Evolutionary conservation across 2,888 invertebrate genomes (phyloP), one percentile per base, ranked within the genome.

Genomic region (Scaptomyza reducta): DNA sequence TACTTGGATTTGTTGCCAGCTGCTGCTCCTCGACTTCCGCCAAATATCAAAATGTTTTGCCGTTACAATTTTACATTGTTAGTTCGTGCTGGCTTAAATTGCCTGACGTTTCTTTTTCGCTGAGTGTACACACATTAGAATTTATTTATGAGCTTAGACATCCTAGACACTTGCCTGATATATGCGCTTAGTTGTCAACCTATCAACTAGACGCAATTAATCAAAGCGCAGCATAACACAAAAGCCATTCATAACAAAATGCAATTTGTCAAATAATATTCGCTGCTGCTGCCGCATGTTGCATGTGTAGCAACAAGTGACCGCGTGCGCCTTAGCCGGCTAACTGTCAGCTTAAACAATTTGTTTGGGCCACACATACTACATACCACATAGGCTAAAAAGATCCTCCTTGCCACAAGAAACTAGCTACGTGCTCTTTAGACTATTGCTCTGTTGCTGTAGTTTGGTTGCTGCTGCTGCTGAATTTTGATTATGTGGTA

Each of bases 331-430:
- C 40, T 40, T 79, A 70, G 68, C 70, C 63, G 73, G 77, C 73
- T 80, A 82, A 79, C 87, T 88, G 88, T 87, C 87, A 87, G 85
- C 77, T 81, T 85, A 74, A 85, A 83, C 89, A 88, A 89, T 89
- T 88, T 88, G 83, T 88, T 89, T 85, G 79, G 56, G 55, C 59
- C 67, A 57, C 67, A 70, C 74, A 77, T 22, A 22, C 22, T 22
- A 22, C 22, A 22, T 22, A 22, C 63, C 71, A 31, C 31, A 2
- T 3, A 74, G 74, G 40, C 54, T 31, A 16, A 33, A 10, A 29
- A 50, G 41, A 66, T 59, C 45, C 64, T 50, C 46, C 62, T 56
- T 56, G 66, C 44, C 58, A 53, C 70, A 33, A 33, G 49, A 73
- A 61, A 70, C 74, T 45, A 58, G 59, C 70, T 70, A 78, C 70